Percentiles rank a stretch among this genome's conserved stretches.
Conservation (phyloP, 2,113 vertebrate genomes). For the Cynoglossus semilaevis region DNA sequence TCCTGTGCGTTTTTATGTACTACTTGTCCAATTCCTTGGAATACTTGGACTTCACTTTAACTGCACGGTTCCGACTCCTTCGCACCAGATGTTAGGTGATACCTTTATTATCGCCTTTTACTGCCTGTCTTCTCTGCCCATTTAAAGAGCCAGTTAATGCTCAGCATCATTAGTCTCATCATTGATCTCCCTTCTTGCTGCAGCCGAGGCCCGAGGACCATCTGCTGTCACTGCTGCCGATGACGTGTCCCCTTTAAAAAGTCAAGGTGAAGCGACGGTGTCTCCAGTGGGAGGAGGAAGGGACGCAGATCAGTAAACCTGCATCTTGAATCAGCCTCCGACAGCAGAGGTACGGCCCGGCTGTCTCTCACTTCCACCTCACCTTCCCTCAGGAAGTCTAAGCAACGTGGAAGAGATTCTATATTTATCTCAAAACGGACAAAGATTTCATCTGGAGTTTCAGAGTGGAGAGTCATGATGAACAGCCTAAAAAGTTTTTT, state of each 20-base stretch:
- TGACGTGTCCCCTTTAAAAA: slow-evolving; percentile 46
- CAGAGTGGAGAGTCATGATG: too few species aligned
- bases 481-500: too few species aligned
- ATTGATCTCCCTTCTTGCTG: slow-evolving; percentile 29
- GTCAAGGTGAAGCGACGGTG: slow-evolving; percentile 55
- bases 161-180: slow-evolving; percentile 43
- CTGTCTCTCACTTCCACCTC: slow-evolving; percentile 38
- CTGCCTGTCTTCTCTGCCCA: slow-evolving; percentile 9
- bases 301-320: slow-evolving; percentile 13
- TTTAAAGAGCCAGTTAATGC: slow-evolving; percentile 28
- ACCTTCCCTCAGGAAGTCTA: slow-evolving; percentile 41
- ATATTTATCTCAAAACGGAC: slow-evolving; percentile 13
- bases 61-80: background rate
- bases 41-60: background rate
- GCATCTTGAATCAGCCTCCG: slow-evolving; percentile 22
- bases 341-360: slow-evolving; percentile 35
- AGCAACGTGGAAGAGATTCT: slow-evolving; percentile 18
- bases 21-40: too few species aligned
- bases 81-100: slow-evolving; percentile 5
- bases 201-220: slow-evolving; percentile 17
- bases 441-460: too few species aligned
- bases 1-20: too few species aligned
- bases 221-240: slow-evolving; percentile 21
- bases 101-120: slow-evolving; percentile 11
- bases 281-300: slow-evolving; percentile 29